Evolutionary conservation across 2,113 vertebrate genomes (phyloP).

Genomic region (Mohoua ochrocephala): DNA sequence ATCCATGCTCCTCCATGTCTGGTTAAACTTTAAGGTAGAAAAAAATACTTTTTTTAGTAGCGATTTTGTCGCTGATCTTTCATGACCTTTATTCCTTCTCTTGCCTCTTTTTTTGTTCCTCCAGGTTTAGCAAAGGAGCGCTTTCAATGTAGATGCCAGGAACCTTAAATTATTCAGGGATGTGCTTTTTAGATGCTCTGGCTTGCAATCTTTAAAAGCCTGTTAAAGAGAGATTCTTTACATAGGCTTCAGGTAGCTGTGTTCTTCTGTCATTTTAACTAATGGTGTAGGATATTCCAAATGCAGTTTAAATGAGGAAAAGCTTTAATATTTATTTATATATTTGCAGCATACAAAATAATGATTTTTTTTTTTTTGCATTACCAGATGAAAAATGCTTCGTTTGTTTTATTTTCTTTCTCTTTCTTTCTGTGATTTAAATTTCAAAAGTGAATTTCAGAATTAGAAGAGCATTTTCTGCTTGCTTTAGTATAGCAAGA

Average conservation of each 20-base stretch:
- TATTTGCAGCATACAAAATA: background rate
- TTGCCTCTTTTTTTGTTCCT: background rate
- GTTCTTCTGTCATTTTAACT: constrained; percentile 55
- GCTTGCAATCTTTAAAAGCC: constrained; percentile 48
- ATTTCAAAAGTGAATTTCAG: background rate
- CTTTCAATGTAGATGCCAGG: constrained; percentile 21
- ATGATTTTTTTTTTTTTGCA: background rate
- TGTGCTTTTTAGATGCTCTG: constrained; percentile 51
- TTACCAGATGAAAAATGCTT: background rate
- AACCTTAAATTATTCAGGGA: constrained; percentile 54
- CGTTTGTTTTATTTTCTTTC: background rate
- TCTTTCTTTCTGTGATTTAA: background rate
- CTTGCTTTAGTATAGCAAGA: background rate
- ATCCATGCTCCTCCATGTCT: background rate
- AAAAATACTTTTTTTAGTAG: constrained; percentile 16
- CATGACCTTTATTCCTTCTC: constrained; percentile 29
- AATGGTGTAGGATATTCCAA: constrained; percentile 33
- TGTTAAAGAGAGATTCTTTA: constrained; percentile 54
- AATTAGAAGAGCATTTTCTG: background rate
- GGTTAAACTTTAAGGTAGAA: constrained; percentile 32
- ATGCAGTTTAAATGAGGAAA: constrained; percentile 34
- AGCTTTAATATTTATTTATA: constrained; percentile 48
- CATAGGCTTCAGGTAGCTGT: constrained; percentile 49
- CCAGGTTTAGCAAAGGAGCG: constrained; percentile 3
- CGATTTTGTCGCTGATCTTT: constrained; percentile 24